Conservation (phyloP, 2,113 vertebrate genomes). For the Passer montanus region DNA sequence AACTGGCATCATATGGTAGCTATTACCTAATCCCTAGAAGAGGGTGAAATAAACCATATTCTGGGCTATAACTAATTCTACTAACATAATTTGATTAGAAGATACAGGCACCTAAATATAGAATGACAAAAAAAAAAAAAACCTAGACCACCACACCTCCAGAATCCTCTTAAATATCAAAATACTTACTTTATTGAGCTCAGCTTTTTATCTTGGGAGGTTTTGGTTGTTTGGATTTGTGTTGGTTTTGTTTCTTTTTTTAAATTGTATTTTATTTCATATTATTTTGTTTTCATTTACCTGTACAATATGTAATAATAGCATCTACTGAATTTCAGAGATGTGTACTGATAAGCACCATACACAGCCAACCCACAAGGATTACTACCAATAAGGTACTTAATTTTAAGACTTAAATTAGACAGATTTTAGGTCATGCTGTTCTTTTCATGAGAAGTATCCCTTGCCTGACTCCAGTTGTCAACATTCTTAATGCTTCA, state of each 20-base stretch:
- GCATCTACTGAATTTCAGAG: neutral
- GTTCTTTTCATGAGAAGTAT: neutral
- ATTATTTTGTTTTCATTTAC: neutral
- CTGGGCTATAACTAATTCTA: neutral
- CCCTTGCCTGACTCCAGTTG: neutral
- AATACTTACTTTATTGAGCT: neutral
- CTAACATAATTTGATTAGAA: neutral
- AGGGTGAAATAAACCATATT: neutral
- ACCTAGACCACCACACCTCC: accelerated
- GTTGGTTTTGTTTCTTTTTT: neutral
- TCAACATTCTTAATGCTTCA: neutral
- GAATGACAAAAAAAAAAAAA: neutral
- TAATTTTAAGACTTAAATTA: neutral
- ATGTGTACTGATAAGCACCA: neutral
- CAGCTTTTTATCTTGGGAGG: neutral
- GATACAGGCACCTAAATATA: accelerated
- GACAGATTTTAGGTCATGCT: neutral
- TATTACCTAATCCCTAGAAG: neutral
- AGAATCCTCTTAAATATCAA: neutral
- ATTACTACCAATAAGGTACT: neutral
- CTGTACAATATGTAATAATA: neutral
- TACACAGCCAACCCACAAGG: neutral
- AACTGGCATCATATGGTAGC: neutral
- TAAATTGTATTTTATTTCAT: neutral
- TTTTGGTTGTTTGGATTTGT: neutral